phyloP scores from a whole-genome alignment of 2,888 invertebrate genomes.

The Leptopterna dolabrata region DNA sequence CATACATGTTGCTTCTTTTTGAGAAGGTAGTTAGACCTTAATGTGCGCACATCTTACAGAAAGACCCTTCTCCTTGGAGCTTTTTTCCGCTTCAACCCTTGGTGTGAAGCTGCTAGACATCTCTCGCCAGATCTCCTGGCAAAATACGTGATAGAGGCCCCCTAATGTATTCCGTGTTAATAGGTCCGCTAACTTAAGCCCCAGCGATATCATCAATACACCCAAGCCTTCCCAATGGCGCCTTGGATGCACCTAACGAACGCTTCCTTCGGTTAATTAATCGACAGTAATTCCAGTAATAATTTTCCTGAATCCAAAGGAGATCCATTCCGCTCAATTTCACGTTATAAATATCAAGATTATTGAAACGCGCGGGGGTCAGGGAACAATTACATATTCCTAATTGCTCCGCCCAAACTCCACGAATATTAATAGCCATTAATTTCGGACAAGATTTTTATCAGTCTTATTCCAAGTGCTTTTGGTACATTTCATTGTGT shows the following conservation, averaged over 20 bases:
- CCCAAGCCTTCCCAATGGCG: conserved; percentile 9
- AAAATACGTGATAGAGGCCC: neutral
- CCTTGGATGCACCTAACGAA: conserved; percentile 39
- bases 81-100: neutral
- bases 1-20: too few relatives aligned
- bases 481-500: too few relatives aligned
- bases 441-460: neutral
- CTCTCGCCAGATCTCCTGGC: neutral
- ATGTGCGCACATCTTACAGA: too few relatives aligned
- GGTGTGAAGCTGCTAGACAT: conserved; percentile 1
- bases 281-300: conserved; percentile 40
- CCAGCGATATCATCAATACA: conserved; percentile 36
- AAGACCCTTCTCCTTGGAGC: neutral
- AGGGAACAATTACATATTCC: neutral
- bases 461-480: neutral
- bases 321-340: conserved; percentile 17
- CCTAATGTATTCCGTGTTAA: conserved; percentile 48
- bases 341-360: neutral
- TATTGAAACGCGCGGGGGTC: neutral
- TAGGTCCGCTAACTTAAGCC: conserved; percentile 37
- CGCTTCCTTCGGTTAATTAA: conserved; percentile 44
- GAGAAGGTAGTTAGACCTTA: too few relatives aligned
- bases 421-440: neutral
- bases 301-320: neutral
- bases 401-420: neutral